Evolutionary conservation across 2,797 vertebrate genomes (phyloP).

Genomic region (Cryptoprocta ferox): DNA sequence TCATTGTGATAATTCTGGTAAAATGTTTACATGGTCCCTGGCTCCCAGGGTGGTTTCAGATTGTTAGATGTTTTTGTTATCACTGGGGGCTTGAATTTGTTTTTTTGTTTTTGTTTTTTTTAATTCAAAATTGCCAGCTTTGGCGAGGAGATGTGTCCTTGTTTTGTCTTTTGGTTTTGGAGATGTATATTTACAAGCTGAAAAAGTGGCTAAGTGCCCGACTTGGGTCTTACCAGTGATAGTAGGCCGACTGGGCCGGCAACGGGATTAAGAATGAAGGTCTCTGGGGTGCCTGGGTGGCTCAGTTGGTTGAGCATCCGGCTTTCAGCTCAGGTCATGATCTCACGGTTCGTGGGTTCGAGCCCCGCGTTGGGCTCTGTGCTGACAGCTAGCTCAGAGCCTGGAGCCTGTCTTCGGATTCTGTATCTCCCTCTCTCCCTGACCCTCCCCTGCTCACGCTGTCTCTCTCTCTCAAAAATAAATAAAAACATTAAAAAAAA

Average conservation of each 20-base stretch:
- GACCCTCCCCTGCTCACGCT: too few species aligned
- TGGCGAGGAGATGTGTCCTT: conserved; percentile 33
- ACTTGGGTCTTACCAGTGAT: background rate
- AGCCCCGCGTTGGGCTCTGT: background rate
- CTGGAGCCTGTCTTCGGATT: too few species aligned
- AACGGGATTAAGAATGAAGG: background rate
- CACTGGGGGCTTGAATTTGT: background rate
- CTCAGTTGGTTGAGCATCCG: background rate
- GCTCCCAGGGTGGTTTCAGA: background rate
- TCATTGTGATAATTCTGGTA: background rate
- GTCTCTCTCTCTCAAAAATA: too few species aligned
- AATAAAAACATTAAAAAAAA: too few species aligned
- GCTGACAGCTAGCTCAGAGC: too few species aligned
- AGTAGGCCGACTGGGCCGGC: background rate
- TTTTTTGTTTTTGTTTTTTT: conserved; percentile 36
- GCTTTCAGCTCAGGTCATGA: background rate
- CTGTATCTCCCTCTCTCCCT: too few species aligned
- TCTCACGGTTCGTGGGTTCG: background rate
- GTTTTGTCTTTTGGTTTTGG: conserved; percentile 50
- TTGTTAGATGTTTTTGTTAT: conserved; percentile 11
- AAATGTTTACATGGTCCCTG: conserved; percentile 14
- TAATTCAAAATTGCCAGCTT: conserved; percentile 24
- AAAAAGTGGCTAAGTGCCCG: conserved; percentile 5
- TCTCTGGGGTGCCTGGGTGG: background rate
- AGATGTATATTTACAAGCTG: conserved; percentile 25